Base-by-base conservation (phyloP, 2,113 vertebrate genomes). In the Eulemur macaco region DNA sequence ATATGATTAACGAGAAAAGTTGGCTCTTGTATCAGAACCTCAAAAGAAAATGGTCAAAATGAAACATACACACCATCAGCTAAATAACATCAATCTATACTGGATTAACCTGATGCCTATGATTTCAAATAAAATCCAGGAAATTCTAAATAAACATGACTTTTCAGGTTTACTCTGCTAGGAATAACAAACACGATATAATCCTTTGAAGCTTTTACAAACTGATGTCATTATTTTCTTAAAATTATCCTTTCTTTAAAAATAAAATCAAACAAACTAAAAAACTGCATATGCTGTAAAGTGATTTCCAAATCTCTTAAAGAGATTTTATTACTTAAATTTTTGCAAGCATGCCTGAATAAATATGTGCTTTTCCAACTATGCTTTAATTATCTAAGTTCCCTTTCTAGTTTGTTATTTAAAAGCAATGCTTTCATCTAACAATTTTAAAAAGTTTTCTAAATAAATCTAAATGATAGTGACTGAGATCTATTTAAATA, bases 341-440 rank as follows among this genome's bases (percentile, higher is more conserved):
- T 52, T 91, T 54, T 29, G 63, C 58, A 87, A 94, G 87, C 31
- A 37, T 69, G 42, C 42, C 50, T 56, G 17, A 56, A 34, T 73
- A 91, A 91, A 94, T 74, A 76, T 13, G 29, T 29, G 83, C 80
- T 94, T 89, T 76, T 56, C 80, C 20, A 89, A 64, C 90, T 58
- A 58, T 45, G 47, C 66, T 96, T 87, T 66, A 68, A 78, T 58
- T 81, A 63, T n/a, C 15, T 47, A 89, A 58, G 23, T 42, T 92
- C 66, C 81, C 71, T 82, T 73, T 88, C 39, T 52, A 80, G 7
- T 85, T 29, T 58, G 47, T 5, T 34, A 92, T 20, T 95, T 90
- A 94, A 90, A 86, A 92, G 64, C 27, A 80, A n/a, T 29, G 39
- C 66, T 97, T 96, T 93, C 78, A 91, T 54, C 50, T 91, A 60